Percentiles rank a stretch among this genome's conserved stretches.
phyloP scores from a whole-genome alignment of 2,797 vertebrate species.

The Gallinago stenura region DNA sequence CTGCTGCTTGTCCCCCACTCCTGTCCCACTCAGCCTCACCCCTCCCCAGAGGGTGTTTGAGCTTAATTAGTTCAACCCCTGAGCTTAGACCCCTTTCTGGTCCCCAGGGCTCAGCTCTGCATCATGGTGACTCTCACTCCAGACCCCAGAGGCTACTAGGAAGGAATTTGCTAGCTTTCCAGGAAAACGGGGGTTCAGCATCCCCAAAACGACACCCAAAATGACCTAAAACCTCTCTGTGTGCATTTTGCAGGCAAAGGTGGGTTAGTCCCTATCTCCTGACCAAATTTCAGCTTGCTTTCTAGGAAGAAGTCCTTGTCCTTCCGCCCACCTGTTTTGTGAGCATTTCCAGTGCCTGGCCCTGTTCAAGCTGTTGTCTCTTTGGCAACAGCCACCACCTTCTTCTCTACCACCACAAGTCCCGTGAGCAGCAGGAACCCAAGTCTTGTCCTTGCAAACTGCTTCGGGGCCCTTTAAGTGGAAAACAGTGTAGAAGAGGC shows the following conservation, averaged over 20 bases:
- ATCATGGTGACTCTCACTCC: background rate
- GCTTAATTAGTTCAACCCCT: background rate
- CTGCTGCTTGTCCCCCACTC: background rate
- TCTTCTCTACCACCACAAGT: background rate
- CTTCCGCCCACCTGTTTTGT: background rate
- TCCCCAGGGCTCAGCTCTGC: background rate
- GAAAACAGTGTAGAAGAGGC: background rate
- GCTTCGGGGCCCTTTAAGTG: background rate
- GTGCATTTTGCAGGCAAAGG: background rate
- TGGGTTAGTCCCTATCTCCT: background rate
- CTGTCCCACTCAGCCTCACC: background rate
- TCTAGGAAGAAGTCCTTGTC: background rate
- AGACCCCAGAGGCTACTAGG: background rate
- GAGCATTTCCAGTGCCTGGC: background rate
- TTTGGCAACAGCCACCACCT: background rate
- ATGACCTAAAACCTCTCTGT: background rate
- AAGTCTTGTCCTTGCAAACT: background rate
- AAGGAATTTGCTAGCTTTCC: background rate
- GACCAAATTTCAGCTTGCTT: background rate
- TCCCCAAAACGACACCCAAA: background rate
- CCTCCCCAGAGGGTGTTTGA: background rate
- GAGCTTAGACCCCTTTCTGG: background rate
- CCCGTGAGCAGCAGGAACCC: background rate
- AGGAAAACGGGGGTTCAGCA: background rate
- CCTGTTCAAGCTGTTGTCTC: background rate